Evolutionary conservation across 1,140 invertebrate species (phyloP).

Genomic region (Polypedilum vanderplanki): DNA sequence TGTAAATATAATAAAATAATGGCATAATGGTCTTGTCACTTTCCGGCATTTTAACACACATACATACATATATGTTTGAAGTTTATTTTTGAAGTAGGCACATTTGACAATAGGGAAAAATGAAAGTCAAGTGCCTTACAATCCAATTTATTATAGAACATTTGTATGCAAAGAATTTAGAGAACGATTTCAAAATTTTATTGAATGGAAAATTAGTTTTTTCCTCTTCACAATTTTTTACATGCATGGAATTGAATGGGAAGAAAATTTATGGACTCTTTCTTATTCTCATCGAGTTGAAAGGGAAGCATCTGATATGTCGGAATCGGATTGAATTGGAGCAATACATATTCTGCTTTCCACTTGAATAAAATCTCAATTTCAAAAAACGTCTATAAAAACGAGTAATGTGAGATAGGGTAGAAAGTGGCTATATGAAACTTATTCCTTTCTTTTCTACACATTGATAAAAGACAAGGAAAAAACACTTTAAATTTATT

Average conservation of each 20-base stretch:
- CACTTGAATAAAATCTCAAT: slow-evolving; percentile 14
- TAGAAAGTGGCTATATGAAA: neutral
- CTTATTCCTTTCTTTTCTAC: no score
- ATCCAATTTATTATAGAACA: neutral
- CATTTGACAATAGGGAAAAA: neutral
- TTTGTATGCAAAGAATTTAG: neutral
- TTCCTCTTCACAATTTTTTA: neutral
- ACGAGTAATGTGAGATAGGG: neutral
- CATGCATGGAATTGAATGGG: neutral
- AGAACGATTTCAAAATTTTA: slow-evolving; percentile 15
- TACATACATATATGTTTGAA: neutral
- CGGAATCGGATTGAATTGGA: neutral
- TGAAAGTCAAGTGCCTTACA: neutral
- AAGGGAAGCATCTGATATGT: no score
- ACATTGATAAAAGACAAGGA: no score
- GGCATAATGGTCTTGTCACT: slow-evolving; percentile 11
- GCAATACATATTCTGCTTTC: slow-evolving; percentile 1
- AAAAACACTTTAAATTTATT: no score
- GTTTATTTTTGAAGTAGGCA: neutral
- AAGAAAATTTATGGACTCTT: neutral
- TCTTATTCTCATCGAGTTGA: neutral
- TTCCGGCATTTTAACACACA: neutral
- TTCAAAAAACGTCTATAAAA: neutral
- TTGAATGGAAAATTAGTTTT: slow-evolving; percentile 29
- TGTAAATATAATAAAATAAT: slow-evolving; percentile 15